phyloP scores from a whole-genome alignment of 2,797 vertebrate genomes.

The Tragelaphus oryx region DNA sequence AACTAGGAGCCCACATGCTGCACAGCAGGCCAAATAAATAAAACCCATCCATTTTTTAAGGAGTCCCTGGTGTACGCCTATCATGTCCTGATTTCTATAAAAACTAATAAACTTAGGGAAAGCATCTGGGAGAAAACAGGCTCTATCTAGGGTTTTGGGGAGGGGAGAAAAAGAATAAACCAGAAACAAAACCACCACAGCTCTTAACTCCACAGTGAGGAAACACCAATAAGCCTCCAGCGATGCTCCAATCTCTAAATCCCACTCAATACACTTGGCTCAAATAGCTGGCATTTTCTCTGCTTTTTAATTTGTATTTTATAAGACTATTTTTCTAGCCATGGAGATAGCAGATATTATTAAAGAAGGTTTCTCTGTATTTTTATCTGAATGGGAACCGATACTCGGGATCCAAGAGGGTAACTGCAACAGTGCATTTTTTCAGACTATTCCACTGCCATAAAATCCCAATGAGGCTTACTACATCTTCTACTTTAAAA shows the following conservation, averaged over 20 bases:
- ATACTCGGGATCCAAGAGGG: background rate
- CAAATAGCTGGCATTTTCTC: background rate
- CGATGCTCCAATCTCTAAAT: background rate
- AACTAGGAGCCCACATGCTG: background rate
- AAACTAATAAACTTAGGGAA: background rate
- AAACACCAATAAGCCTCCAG: background rate
- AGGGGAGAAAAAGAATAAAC: background rate
- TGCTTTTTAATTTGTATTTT: background rate
- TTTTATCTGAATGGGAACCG: conserved; percentile 24
- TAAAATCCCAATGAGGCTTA: background rate
- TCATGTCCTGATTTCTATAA: background rate
- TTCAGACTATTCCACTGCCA: background rate
- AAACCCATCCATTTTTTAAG: background rate
- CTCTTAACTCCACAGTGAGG: background rate
- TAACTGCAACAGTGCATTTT: conserved; percentile 35
- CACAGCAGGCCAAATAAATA: background rate
- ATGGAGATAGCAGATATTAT: background rate
- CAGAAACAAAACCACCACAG: background rate
- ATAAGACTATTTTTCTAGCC: background rate
- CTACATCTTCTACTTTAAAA: background rate
- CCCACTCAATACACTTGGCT: background rate
- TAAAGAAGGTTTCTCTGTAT: background rate
- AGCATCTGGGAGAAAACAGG: background rate
- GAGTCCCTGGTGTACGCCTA: background rate
- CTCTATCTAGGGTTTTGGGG: background rate